These are phyloP conservation scores for Drosophila malerkotliana DNA, from an alignment of 1,140 invertebrate genomes.

Conservation along the genomic window DNA sequence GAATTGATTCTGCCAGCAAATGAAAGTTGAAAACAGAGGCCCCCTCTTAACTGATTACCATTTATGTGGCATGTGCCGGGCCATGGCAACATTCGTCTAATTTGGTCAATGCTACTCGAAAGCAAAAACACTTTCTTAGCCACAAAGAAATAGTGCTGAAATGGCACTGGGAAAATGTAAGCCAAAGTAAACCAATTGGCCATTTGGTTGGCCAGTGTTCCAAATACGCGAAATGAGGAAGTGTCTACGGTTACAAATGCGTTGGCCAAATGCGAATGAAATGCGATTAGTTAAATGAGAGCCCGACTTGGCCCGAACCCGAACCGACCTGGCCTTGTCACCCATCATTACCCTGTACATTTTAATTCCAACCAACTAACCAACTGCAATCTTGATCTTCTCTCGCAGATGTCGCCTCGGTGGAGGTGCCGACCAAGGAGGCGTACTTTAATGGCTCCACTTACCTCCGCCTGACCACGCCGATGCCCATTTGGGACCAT, in stretches of 20 bases:
- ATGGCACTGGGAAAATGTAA: slow-evolving; percentile 40
- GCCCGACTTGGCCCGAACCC: slow-evolving; percentile 42
- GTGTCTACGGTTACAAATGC: slow-evolving; percentile 66
- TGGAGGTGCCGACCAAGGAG: slow-evolving; percentile 86
- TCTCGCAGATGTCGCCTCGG: slow-evolving; percentile 67
- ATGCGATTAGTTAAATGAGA: slow-evolving; percentile 69
- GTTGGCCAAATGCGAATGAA: slow-evolving; percentile 53
- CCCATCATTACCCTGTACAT: slow-evolving; percentile 1
- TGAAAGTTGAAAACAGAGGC: slow-evolving; percentile 64
- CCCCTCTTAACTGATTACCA: slow-evolving; percentile 66
- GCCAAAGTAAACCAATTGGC: slow-evolving; percentile 62
- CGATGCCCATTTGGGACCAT: slow-evolving; percentile 90
- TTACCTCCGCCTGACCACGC: slow-evolving; percentile 88
- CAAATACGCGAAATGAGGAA: slow-evolving; percentile 59
- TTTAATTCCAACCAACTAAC: slow-evolving; percentile 16
- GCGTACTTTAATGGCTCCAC: slow-evolving; percentile 92
- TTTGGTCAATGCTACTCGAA: slow-evolving; percentile 65
- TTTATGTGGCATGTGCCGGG: slow-evolving; percentile 60
- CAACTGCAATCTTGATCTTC: slow-evolving; percentile 32
- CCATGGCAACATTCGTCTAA: slow-evolving; percentile 58
- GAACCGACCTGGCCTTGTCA: slow-evolving; percentile 60
- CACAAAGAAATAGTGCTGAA: slow-evolving; percentile 30
- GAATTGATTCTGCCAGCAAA: slow-evolving; percentile 70
- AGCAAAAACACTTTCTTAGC: slow-evolving; percentile 61
- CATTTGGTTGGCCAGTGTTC: slow-evolving; percentile 40